Conservation (phyloP, 2,113 vertebrate species). For the Sylvia atricapilla region DNA sequence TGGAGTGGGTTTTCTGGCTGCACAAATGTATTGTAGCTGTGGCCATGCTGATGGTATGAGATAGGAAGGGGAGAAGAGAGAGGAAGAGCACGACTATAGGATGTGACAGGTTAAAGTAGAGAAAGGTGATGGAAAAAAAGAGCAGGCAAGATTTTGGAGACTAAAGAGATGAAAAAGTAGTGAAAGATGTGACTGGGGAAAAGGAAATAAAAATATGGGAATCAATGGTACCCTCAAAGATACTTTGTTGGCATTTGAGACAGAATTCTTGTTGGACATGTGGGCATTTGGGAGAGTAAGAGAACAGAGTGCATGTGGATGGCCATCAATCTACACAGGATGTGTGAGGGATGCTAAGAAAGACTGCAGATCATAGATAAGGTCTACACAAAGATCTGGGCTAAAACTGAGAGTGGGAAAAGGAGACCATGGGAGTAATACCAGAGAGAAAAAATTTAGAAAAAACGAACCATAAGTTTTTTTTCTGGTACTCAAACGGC, state of each 20-base stretch:
- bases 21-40: rapidly evolving
- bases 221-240: not conserved
- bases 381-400: not conserved
- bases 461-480: not conserved
- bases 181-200: not conserved
- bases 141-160: not conserved
- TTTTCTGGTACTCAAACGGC: not conserved
- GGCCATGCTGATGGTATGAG: rapidly evolving
- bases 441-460: not conserved
- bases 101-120: not conserved
- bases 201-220: not conserved
- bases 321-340: not conserved
- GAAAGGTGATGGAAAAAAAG: not conserved
- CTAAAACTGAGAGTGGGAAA: not conserved
- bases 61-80: not conserved
- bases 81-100: not conserved
- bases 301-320: not conserved
- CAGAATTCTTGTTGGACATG: not conserved
- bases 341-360: not conserved
- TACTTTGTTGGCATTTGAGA: not conserved
- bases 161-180: not conserved
- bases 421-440: not conserved
- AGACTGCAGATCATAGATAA: not conserved
- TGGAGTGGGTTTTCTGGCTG: not conserved
- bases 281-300: not conserved